Percentiles rank a stretch among this genome's conserved stretches.
These are phyloP conservation scores for Lota lota DNA, from an alignment of 2,113 vertebrate species.

Conservation along the genomic window DNA sequence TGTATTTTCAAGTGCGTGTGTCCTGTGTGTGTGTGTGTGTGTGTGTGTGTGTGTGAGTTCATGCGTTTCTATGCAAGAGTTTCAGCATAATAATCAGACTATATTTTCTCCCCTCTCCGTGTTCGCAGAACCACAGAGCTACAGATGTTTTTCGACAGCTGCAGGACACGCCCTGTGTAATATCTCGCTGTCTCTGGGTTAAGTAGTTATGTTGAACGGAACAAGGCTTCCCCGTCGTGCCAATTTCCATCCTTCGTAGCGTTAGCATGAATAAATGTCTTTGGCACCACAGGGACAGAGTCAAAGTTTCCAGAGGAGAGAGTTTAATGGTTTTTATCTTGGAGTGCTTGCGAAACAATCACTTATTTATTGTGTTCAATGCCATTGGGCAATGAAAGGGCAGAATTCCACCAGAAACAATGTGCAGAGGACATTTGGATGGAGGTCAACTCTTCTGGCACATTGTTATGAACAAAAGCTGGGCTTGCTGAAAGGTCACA, in stretches of 20 bases:
- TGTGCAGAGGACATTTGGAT: conserved; percentile 36
- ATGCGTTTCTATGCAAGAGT: not conserved
- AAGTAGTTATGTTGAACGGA: conserved; percentile 19
- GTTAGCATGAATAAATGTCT: not conserved
- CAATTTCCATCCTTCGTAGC: not conserved
- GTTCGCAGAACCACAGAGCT: conserved; percentile 27
- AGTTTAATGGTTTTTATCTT: conserved; percentile 13
- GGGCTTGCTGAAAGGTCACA: conserved; percentile 36
- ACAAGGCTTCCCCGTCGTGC: conserved; percentile 4
- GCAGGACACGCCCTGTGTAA: conserved; percentile 41
- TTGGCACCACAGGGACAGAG: not conserved
- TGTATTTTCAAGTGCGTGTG: not conserved
- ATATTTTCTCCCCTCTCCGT: conserved; percentile 15
- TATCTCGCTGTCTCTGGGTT: not conserved
- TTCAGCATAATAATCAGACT: not conserved
- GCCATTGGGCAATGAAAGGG: conserved; percentile 34
- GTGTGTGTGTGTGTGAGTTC: not conserved
- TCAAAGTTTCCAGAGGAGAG: conserved; percentile 10
- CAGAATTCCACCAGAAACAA: conserved; percentile 47
- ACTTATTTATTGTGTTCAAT: conserved; percentile 30
- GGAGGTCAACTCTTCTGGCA: conserved; percentile 22
- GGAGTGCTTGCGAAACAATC: conserved; percentile 29
- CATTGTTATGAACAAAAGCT: conserved; percentile 38
- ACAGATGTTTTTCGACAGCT: conserved; percentile 40
- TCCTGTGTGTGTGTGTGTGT: not conserved